Evolutionary conservation across 1,140 invertebrate genomes (phyloP), one percentile per base, ranked within the genome.

Genomic region (Euborellia annulipes): DNA sequence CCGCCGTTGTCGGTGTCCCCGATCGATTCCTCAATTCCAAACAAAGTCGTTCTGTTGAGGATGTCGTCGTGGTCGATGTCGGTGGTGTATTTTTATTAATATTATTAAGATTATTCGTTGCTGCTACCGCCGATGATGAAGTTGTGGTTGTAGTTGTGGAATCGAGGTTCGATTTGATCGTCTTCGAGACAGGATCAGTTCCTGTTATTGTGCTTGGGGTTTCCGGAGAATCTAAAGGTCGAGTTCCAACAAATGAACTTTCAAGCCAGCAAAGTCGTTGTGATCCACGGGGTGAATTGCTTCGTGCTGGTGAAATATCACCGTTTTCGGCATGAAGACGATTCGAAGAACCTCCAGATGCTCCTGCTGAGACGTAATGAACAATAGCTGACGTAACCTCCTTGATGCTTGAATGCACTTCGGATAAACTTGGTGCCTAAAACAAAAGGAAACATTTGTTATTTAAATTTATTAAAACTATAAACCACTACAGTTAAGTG

Each of bases 301-400:
- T 11, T 16, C 30, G 27, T n/a, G 40, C 40, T 18, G 20, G 22
- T 30, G 32, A 34, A n/a, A 27, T 30, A 9, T 36, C 32, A 36
- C 50, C 43, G 14, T 55, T 37, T 11, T 52, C 49, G 11, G 43
- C 30, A 36, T 36, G 38, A 39, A 41, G 32, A 43, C 54, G 39
- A 42, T 49, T 23, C 36, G 42, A 42, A 52, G 49, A 61, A 20
- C 48, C 48, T 13, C 55, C 39, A 54, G 55, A 37, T 58, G 78
- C 76, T 49, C 79, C 70, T 36, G 82, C 82, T 52, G 82, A 84
- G 32, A 89, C 85, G 67, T 88, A 90, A 62, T 89, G 83, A 36
- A 88, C 85, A 52, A 91, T 90, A n/a, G 86, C 86, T 50, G 85
- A 88, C 27, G 86, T 89, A 23, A 91, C 85, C 65, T 88, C 85